Base-by-base conservation (phyloP, 1,140 invertebrate species). In the Papilio helenus region DNA sequence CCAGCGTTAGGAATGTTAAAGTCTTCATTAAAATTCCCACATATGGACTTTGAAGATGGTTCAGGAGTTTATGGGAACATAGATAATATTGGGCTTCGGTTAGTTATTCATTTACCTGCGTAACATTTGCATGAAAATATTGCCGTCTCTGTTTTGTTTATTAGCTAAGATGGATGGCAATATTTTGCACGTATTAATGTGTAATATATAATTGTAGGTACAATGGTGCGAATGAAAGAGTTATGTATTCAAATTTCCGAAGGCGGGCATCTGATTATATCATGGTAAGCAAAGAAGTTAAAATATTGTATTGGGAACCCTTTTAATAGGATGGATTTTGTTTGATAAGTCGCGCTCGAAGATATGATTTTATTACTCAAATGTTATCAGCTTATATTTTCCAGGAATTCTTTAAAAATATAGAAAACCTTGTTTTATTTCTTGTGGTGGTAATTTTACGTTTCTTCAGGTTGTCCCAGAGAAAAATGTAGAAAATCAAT, bases 1-100 rank as follows among this genome's bases (percentile, higher is more conserved):
- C 92, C 92, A 39, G 80, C 89, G 3, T 76, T 93, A 0, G 92
- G 89, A 1, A 91, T 91, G 91, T 80, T 94, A 7, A 94, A 93
- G 76, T 93, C 92, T 8, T 76, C 91, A 1, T 72, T 94, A 12
- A 93, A 91, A 76, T 94, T 91, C 23, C 92, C 92, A 1, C 92
- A 94, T 26, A 89, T 74, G 51, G 89, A 91, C 1, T 20, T 85
- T 7, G 88, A 87, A 12, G 86, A 87, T 29, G 90, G 89, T 2
- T 84, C 86, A 7, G 90, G 90, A 12, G 90, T 94, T 42, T 92
- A 92, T 73, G 92, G 92, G 0, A 89, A 90, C 79, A 39, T 81
- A 2, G 80, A 89, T 14, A 92, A 88, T 83, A 83, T 94, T 55
- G 92, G 92, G 1, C 81, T 92, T 9, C 88, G 79, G 92, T 92